Evolutionary conservation across 2,797 vertebrate species (phyloP).

Genomic region (Schizopygopsis pylzovi): DNA sequence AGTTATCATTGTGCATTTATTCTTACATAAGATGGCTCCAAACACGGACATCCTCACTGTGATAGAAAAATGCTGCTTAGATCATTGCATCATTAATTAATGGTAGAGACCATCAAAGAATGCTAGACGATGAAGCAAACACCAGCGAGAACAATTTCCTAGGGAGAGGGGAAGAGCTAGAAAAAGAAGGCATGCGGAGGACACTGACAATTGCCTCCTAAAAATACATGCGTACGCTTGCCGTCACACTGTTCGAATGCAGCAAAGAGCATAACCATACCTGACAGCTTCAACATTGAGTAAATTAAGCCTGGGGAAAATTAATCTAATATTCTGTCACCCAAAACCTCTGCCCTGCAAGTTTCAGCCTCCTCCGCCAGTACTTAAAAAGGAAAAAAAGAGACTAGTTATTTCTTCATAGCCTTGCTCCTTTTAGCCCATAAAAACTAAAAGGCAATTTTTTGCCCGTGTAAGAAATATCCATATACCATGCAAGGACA

Average conservation of each 20-base stretch:
- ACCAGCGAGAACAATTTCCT: slow-evolving; percentile 39
- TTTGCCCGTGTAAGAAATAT: neutral
- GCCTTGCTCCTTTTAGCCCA: neutral
- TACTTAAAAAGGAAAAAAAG: slow-evolving; percentile 28
- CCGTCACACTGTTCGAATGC: slow-evolving; percentile 61
- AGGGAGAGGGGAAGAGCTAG: neutral
- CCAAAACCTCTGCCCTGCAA: slow-evolving; percentile 73
- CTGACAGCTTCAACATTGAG: slow-evolving; percentile 80
- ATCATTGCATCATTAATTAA: slow-evolving; percentile 58
- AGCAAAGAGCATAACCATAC: slow-evolving; percentile 74
- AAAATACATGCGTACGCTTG: slow-evolving; percentile 68
- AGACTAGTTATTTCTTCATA: slow-evolving; percentile 12
- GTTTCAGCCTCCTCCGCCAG: slow-evolving; percentile 67
- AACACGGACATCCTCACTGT: slow-evolving; percentile 70
- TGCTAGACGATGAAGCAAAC: slow-evolving; percentile 60
- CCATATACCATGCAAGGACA: slow-evolving; percentile 6
- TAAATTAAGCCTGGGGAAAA: slow-evolving; percentile 78
- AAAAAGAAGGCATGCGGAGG: slow-evolving; percentile 1
- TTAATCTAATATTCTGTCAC: slow-evolving; percentile 77
- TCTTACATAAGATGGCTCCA: slow-evolving; percentile 44
- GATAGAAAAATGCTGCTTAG: slow-evolving; percentile 64
- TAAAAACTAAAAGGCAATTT: neutral
- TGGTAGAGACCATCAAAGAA: slow-evolving; percentile 58
- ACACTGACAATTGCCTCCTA: slow-evolving; percentile 63
- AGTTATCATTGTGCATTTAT: slow-evolving; percentile 53